Conservation (phyloP, 2,888 invertebrate species). For the Clanis bilineata region DNA sequence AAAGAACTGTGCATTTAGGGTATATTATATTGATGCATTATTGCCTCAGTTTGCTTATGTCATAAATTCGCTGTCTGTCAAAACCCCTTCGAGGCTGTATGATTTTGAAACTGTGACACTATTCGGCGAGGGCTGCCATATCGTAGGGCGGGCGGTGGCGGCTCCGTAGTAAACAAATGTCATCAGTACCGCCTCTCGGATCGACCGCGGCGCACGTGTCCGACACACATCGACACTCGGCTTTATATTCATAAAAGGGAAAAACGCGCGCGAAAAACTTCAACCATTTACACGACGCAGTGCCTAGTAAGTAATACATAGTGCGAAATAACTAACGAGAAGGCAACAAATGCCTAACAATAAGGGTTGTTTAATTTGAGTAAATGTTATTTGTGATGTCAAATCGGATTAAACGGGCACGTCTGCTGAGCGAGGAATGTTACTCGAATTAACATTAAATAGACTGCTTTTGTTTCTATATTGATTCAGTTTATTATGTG, state of each 20-base stretch:
- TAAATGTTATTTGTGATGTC: constrained; percentile 29
- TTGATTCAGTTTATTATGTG: too few species aligned
- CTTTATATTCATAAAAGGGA: constrained; percentile 24
- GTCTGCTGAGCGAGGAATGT: constrained; percentile 22
- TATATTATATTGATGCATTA: too few species aligned
- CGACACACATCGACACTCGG: background rate
- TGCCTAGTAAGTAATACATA: constrained; percentile 33
- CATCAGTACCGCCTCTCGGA: constrained; percentile 35
- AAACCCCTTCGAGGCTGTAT: background rate
- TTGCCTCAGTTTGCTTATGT: too few species aligned
- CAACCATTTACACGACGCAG: constrained; percentile 21
- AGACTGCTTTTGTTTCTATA: background rate
- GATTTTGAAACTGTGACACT: background rate
- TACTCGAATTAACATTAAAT: constrained; percentile 15
- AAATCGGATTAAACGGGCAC: constrained; percentile 28
- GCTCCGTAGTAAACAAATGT: constrained; percentile 33
- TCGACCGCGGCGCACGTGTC: constrained; percentile 36
- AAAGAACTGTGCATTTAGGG: too few species aligned
- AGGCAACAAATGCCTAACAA: background rate
- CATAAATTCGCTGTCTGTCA: too few species aligned
- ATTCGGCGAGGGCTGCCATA: constrained; percentile 32
- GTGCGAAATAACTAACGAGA: background rate
- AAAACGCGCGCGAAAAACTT: constrained; percentile 40
- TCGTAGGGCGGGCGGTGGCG: constrained; percentile 40
- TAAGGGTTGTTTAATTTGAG: constrained; percentile 24